Evolutionary conservation across 1,140 invertebrate genomes (phyloP).

Genomic region (Rhyacophila brunnea): DNA sequence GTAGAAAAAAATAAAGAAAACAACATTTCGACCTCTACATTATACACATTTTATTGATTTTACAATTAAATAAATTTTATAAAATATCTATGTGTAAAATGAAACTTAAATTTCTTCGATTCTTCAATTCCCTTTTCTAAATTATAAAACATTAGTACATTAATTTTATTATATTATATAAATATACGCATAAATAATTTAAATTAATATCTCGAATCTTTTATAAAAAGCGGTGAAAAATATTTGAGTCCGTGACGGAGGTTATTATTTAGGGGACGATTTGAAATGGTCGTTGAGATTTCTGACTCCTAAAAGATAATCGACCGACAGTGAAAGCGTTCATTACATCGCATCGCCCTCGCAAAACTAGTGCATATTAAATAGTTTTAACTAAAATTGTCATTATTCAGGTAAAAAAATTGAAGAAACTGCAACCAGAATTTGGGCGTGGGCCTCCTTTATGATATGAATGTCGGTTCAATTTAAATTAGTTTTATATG

Average conservation of each 20-base stretch:
- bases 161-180: background rate
- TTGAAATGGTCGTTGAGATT: background rate
- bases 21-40: slow-evolving; percentile 1
- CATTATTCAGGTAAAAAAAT: slow-evolving; percentile 5
- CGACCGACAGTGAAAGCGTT: background rate
- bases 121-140: slow-evolving; percentile 2
- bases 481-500: slow-evolving; percentile 1
- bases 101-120: slow-evolving; percentile 5
- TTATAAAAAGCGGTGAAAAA: background rate
- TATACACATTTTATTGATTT: slow-evolving; percentile 10
- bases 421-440: slow-evolving; percentile 6
- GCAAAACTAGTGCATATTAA: background rate
- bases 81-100: slow-evolving; percentile 5
- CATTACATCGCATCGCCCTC: too few relatives aligned
- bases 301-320: too few relatives aligned
- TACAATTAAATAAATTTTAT: background rate
- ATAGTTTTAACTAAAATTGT: slow-evolving; percentile 11
- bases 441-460: background rate
- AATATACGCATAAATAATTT: slow-evolving; percentile 7
- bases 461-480: background rate
- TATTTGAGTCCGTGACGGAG: background rate
- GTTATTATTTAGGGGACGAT: background rate
- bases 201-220: background rate
- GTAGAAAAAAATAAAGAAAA: background rate
- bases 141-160: slow-evolving; percentile 3